These are phyloP conservation scores for Rhagophthalmus giganteus DNA, from an alignment of 2,888 invertebrate species.

Conservation along the genomic window DNA sequence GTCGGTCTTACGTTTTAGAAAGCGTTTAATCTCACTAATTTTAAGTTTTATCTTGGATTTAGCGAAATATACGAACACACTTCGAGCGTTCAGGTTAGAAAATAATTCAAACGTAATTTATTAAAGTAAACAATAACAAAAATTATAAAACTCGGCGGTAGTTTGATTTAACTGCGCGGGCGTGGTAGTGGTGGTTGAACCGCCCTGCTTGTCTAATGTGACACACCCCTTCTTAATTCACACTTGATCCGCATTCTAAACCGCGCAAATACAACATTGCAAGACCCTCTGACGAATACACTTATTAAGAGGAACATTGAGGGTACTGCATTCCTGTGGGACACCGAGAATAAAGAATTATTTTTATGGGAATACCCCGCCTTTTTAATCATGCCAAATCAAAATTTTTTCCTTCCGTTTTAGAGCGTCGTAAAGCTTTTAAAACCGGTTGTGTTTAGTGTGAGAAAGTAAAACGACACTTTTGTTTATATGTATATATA, in stretches of 20 bases:
- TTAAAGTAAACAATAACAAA: conserved; percentile 26
- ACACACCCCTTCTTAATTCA: conserved; percentile 53
- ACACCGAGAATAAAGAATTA: conserved; percentile 51
- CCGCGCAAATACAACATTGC: conserved; percentile 40
- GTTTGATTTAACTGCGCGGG: conserved; percentile 39
- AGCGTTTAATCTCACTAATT: too few species aligned
- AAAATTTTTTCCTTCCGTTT: conserved; percentile 30
- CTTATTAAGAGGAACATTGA: conserved; percentile 50
- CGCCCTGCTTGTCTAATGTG: conserved; percentile 48
- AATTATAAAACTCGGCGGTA: conserved; percentile 34
- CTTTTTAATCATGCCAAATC: conserved; percentile 56
- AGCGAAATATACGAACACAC: too few species aligned
- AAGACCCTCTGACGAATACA: conserved; percentile 45
- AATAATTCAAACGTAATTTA: conserved; percentile 7
- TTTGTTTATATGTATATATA: too few species aligned
- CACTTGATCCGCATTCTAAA: conserved; percentile 49
- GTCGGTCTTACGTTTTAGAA: too few species aligned
- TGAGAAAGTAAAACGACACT: too few species aligned
- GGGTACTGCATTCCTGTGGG: conserved; percentile 44
- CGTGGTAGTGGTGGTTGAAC: conserved; percentile 44
- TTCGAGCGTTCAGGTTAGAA: too few species aligned
- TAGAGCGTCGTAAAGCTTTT: too few species aligned
- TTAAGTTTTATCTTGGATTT: too few species aligned
- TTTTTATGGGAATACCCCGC: conserved; percentile 46
- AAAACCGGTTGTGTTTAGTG: neutral